phyloP scores from a whole-genome alignment of 2,113 vertebrate genomes.

The Bubo blakistoni region DNA sequence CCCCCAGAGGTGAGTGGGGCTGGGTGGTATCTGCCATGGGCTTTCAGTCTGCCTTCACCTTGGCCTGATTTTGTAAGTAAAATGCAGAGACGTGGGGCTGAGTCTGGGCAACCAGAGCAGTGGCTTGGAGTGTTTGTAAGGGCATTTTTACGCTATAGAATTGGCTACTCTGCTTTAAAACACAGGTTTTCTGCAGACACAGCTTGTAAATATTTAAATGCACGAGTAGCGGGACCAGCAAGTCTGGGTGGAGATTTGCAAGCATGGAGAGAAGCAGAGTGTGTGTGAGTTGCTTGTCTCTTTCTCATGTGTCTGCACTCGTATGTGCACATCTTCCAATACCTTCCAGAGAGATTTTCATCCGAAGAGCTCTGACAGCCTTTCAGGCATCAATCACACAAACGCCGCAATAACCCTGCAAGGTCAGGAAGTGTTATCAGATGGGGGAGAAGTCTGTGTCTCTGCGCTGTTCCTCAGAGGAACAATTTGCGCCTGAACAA shows the following conservation, averaged over 20 bases:
- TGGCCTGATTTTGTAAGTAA: background rate
- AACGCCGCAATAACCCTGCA: background rate
- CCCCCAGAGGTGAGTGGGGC: background rate
- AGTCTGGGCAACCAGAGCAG: background rate
- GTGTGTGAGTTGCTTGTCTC: background rate
- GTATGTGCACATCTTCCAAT: background rate
- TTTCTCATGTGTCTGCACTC: background rate
- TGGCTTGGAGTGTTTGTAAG: background rate
- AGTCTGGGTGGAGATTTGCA: background rate
- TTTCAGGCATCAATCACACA: background rate
- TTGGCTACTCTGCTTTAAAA: background rate
- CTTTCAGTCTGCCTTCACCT: background rate
- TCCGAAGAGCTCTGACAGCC: background rate
- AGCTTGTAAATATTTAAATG: background rate
- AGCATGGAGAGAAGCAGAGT: background rate
- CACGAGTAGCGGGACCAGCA: background rate
- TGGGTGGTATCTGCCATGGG: background rate
- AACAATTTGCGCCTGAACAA: background rate
- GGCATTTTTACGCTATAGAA: background rate
- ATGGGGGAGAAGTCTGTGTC: background rate
- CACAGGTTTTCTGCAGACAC: background rate
- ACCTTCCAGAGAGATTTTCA: background rate
- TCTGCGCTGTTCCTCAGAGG: background rate
- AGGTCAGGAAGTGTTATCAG: background rate
- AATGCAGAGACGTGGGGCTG: background rate